Conservation (phyloP, 2,113 vertebrate genomes). For the Chaetops frenatus region DNA sequence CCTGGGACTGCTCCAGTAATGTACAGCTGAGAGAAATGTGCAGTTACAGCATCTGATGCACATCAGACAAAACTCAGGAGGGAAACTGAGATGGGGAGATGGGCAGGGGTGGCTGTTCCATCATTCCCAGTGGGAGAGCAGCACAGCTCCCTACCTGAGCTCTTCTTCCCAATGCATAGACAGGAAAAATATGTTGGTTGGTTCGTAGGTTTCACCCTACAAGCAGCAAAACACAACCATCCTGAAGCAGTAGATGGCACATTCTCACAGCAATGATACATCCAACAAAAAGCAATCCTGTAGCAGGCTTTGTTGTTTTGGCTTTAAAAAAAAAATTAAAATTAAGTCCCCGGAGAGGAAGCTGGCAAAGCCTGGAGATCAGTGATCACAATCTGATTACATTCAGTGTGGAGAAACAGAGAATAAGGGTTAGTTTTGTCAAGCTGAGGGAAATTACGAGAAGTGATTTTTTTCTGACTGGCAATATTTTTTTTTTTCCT, state of each 20-base stretch:
- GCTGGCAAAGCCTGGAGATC: background rate
- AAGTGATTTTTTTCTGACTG: background rate
- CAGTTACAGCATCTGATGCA: background rate
- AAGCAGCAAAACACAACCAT: background rate
- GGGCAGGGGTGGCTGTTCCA: background rate
- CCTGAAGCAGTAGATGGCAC: background rate
- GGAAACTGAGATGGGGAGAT: rapidly evolving
- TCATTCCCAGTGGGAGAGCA: rapidly evolving
- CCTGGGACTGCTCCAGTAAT: background rate
- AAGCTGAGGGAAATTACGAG: background rate
- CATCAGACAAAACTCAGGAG: background rate
- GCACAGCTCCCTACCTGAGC: background rate
- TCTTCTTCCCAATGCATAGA: background rate
- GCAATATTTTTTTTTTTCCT: background rate
- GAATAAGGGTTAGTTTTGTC: background rate
- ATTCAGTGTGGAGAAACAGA: background rate
- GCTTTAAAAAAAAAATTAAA: background rate
- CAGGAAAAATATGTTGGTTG: background rate
- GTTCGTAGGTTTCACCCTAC: background rate
- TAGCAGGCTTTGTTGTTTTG: background rate
- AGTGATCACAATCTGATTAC: background rate
- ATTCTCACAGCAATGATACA: background rate
- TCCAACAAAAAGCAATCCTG: background rate
- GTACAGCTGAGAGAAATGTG: background rate
- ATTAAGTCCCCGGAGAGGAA: background rate